Evolutionary conservation across 2,113 vertebrate species (phyloP).

Genomic region (Tricholaema leucomelas): DNA sequence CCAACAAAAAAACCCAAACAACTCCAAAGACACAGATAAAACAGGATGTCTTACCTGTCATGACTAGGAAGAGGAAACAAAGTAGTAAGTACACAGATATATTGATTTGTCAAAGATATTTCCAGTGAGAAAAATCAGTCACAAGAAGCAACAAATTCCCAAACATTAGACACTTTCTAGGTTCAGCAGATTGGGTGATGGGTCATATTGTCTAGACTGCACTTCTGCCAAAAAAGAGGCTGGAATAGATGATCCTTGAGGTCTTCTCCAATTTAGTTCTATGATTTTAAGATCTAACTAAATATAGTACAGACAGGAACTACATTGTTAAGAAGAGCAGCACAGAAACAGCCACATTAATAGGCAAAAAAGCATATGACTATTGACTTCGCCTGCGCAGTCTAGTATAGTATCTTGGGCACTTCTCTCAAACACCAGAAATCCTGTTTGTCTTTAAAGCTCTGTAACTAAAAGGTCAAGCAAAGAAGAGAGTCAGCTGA

Average conservation of each 20-base stretch:
- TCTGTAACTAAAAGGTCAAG: constrained; percentile 11
- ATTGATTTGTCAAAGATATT: background rate
- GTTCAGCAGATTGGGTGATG: too few relatives aligned
- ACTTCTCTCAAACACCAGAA: background rate
- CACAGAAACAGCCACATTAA: background rate
- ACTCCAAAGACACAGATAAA: background rate
- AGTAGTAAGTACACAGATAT: background rate
- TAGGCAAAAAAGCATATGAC: background rate
- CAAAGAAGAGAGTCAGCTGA: background rate
- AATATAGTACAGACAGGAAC: background rate
- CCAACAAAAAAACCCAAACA: background rate
- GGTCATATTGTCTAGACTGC: too few relatives aligned
- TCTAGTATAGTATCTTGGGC: background rate
- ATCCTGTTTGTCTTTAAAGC: background rate
- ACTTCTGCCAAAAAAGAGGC: too few relatives aligned
- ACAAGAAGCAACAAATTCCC: too few relatives aligned
- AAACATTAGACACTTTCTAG: too few relatives aligned
- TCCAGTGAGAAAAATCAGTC: too few relatives aligned
- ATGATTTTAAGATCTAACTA: background rate
- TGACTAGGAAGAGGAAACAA: background rate
- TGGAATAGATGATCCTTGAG: too few relatives aligned
- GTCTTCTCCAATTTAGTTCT: too few relatives aligned
- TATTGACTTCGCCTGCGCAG: background rate
- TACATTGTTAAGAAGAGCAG: background rate
- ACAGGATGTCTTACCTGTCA: background rate